Base-by-base conservation (phyloP, 2,888 invertebrate species). In the Poecilobothrus nobilitatus region DNA sequence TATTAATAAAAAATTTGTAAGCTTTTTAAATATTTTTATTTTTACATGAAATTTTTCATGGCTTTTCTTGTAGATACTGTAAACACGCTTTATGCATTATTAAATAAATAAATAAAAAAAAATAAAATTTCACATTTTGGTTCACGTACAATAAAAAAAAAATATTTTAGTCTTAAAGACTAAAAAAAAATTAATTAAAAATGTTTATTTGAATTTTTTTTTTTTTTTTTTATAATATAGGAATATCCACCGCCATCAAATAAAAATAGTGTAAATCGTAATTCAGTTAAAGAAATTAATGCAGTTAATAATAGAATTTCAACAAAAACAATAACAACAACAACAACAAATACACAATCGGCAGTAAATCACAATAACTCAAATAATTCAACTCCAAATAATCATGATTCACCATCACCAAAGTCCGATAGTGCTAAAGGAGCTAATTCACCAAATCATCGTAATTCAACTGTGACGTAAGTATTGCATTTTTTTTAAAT, bases 391-490 rank as follows among this genome's bases (percentile, higher is more conserved):
- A 72, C 70, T 21, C 70, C 71, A 53, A 71, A 70, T 41, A 72
- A 71, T 66, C 70, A 68, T 67, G 72, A 72, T 33, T 62, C 63
- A 63, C 22, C 68, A 66, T 72, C 71, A 66, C 72, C 72, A 79
- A 80, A 75, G 75, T 78, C 72, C 80, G 83, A 75, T 68, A 70
- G 18, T 15, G 71, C 71, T 66, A 69, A 72, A 65, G 71, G 71
- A 8, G 72, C 76, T 70, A 74, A 74, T 72, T 81, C 79, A 74
- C 81, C 84, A 69, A 79, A 83, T 69, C 87, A 86, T 79, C 84
- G 87, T 77, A 84, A 83, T 74, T 84, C 87, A 63, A 84, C 86
- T 72, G 86, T 88, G 74, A 88, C 88, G 89, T 89, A 81, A 86
- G 86, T 84, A 68, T 66, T 62, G 27, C 2, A 64, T 68, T 71